Conservation (phyloP, 2,113 vertebrate species). For the Clarias magur region DNA sequence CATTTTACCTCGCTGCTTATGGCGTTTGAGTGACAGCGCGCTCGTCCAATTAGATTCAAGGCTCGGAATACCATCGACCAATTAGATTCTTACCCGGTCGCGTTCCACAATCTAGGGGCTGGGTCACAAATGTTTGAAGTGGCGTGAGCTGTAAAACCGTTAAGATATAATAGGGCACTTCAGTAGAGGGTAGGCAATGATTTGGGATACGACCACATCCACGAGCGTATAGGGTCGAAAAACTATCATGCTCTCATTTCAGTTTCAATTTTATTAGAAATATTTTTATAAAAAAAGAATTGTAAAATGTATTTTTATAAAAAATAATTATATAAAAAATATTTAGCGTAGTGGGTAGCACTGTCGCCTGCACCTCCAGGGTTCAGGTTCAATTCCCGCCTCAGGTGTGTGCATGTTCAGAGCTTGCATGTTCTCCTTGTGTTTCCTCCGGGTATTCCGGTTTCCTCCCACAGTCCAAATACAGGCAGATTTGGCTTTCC, state of each 20-base stretch:
- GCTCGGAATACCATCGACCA: not conserved
- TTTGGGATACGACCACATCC: not conserved
- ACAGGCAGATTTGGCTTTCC: too few species aligned
- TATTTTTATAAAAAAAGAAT: too few species aligned
- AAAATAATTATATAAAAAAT: too few species aligned
- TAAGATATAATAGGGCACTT: not conserved
- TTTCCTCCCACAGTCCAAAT: too few species aligned
- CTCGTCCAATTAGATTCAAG: not conserved
- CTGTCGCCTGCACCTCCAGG: too few species aligned
- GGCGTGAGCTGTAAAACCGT: not conserved
- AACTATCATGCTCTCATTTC: not conserved
- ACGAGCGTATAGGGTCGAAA: not conserved
- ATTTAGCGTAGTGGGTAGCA: too few species aligned
- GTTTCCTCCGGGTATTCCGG: too few species aligned
- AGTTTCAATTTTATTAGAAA: too few species aligned
- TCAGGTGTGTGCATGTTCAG: too few species aligned
- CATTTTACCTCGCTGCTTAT: conserved; percentile 34
- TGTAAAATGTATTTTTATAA: too few species aligned
- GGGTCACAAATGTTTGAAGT: not conserved
- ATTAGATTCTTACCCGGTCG: not conserved
- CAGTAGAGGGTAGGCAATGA: not conserved
- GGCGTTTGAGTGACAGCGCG: not conserved
- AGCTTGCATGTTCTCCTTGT: too few species aligned
- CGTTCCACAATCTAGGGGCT: not conserved
- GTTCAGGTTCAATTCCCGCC: too few species aligned